Conservation (phyloP, 2,113 vertebrate species). For the Eolophus roseicapilla region DNA sequence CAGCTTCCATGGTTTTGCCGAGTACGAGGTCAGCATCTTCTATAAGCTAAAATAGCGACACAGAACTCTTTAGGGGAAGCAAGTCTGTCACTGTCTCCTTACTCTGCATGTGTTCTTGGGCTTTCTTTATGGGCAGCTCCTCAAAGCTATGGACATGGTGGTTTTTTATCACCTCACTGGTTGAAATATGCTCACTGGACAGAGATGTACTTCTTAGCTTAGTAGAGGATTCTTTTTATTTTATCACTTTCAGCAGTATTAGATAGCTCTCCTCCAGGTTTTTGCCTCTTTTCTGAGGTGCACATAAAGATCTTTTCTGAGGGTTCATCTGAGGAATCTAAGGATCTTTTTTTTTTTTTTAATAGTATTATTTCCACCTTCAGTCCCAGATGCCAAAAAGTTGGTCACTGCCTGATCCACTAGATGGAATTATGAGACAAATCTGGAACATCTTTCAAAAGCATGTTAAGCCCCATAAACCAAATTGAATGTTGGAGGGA, state of each 20-base stretch:
- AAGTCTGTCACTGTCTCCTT: background rate
- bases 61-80: background rate
- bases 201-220: background rate
- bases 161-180: rapidly evolving
- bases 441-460: background rate
- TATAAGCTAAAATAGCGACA: background rate
- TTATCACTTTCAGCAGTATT: background rate
- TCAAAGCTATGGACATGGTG: rapidly evolving
- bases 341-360: background rate
- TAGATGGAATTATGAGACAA: background rate
- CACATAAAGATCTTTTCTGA: no score
- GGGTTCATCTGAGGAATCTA: background rate
- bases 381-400: background rate
- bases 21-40: background rate
- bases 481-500: background rate
- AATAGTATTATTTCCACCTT: background rate
- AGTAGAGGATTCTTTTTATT: background rate
- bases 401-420: background rate
- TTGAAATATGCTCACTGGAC: background rate
- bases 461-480: background rate
- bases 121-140: background rate
- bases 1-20: background rate
- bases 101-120: background rate
- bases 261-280: background rate
- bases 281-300: background rate